A percentile compares a stretch with the other conserved stretches of the same genome.
Conservation (phyloP, 1,140 invertebrate species). For the Brachystomella parvula region DNA sequence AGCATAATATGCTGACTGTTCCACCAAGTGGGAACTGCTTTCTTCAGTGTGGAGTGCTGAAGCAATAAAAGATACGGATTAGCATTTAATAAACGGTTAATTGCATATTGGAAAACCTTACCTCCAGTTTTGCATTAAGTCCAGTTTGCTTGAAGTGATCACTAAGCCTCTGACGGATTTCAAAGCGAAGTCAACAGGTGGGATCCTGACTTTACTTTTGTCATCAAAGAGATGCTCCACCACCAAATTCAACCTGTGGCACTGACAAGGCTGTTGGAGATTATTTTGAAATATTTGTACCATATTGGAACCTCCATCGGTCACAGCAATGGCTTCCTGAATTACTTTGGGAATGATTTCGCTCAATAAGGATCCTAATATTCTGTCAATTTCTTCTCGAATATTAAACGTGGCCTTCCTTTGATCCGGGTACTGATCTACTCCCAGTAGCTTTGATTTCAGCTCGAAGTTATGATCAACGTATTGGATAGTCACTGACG, state of each 20-base stretch:
- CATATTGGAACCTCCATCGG: neutral
- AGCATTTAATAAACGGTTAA: too few relatives aligned
- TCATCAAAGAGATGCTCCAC: neutral
- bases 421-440: neutral
- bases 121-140: neutral
- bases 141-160: neutral
- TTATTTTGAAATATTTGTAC: neutral
- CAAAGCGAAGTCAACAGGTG: neutral
- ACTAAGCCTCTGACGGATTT: neutral
- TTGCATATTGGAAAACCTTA: too few relatives aligned
- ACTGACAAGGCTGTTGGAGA: neutral
- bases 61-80: too few relatives aligned
- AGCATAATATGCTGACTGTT: conserved; percentile 17
- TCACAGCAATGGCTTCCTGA: neutral
- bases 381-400: conserved; percentile 1
- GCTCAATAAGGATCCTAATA: neutral
- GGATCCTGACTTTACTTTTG: neutral
- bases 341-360: neutral
- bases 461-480: neutral
- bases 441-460: conserved; percentile 10
- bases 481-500: conserved; percentile 1
- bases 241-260: conserved; percentile 1
- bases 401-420: neutral
- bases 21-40: conserved; percentile 12
- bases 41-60: conserved; percentile 12